Conservation (phyloP, 2,888 invertebrate species). For the Eulithis prunata region DNA sequence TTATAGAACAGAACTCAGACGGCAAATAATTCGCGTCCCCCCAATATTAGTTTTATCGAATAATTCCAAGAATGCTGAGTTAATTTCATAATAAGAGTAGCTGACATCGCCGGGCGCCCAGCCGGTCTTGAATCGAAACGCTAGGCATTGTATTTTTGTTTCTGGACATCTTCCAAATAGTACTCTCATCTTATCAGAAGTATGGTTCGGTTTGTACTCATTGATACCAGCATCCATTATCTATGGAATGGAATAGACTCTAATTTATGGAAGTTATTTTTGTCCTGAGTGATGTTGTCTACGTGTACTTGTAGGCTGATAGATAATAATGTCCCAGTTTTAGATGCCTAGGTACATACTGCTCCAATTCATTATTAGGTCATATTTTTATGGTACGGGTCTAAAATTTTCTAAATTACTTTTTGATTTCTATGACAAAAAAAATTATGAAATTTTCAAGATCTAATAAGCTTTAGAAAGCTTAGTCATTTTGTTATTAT, state of each 20-base stretch:
- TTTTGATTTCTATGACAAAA: background rate
- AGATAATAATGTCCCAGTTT: conserved; percentile 27
- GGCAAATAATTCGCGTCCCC: too few species aligned
- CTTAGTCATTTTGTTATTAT: too few species aligned
- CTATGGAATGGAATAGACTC: conserved; percentile 35
- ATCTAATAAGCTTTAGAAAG: too few species aligned
- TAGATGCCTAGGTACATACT: background rate
- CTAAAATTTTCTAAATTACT: background rate
- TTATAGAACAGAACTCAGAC: too few species aligned
- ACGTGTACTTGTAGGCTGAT: conserved; percentile 15
- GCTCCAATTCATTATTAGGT: conserved; percentile 13
- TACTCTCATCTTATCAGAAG: conserved; percentile 71
- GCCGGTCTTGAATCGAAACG: conserved; percentile 67
- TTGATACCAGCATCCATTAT: conserved; percentile 41
- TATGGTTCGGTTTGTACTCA: conserved; percentile 40
- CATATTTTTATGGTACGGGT: background rate
- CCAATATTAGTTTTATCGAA: background rate
- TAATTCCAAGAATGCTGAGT: background rate
- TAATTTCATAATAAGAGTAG: conserved; percentile 6
- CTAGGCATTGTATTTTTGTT: conserved; percentile 80
- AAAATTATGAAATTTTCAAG: too few species aligned
- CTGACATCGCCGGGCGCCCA: conserved; percentile 50
- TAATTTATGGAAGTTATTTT: conserved; percentile 37
- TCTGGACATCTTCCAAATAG: conserved; percentile 80
- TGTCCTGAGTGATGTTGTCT: conserved; percentile 23